Conservation (phyloP, 2,113 vertebrate species). For the Oceanodroma tethys region DNA sequence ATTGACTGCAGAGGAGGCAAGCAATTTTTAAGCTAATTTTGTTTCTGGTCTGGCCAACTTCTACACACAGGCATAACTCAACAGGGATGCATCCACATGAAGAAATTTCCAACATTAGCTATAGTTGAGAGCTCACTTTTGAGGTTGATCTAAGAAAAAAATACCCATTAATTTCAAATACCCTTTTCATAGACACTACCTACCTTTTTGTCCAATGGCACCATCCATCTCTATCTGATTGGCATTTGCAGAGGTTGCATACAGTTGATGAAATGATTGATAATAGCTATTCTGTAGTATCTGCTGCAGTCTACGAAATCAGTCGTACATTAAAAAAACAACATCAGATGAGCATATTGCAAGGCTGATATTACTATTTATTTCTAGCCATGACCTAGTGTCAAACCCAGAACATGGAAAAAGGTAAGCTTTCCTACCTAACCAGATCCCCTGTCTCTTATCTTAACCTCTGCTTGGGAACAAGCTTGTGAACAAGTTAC, state of each 20-base stretch:
- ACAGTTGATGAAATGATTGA: not conserved
- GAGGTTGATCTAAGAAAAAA: not conserved
- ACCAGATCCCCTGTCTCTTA: not conserved
- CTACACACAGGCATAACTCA: not conserved
- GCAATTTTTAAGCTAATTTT: not conserved
- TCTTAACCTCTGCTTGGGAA: not conserved
- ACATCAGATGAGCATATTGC: accelerated
- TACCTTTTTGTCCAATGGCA: not conserved
- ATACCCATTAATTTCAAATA: not conserved
- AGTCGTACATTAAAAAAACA: not conserved
- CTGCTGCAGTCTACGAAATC: not conserved
- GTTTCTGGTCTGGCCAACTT: not conserved
- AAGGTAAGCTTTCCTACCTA: not conserved
- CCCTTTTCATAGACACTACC: not conserved
- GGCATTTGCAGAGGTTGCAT: not conserved
- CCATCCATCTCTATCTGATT: not conserved
- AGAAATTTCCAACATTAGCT: not conserved
- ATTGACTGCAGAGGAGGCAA: not conserved
- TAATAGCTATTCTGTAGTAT: not conserved
- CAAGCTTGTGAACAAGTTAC: not conserved
- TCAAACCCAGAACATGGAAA: not conserved
- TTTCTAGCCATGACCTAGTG: not conserved
- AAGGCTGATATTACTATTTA: not conserved
- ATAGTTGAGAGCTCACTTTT: not conserved
- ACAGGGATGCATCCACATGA: not conserved